A percentile compares a stretch with the other conserved stretches of the same genome.
Conservation (phyloP, 2,113 vertebrate species). For the Pyxicephalus adspersus region DNA sequence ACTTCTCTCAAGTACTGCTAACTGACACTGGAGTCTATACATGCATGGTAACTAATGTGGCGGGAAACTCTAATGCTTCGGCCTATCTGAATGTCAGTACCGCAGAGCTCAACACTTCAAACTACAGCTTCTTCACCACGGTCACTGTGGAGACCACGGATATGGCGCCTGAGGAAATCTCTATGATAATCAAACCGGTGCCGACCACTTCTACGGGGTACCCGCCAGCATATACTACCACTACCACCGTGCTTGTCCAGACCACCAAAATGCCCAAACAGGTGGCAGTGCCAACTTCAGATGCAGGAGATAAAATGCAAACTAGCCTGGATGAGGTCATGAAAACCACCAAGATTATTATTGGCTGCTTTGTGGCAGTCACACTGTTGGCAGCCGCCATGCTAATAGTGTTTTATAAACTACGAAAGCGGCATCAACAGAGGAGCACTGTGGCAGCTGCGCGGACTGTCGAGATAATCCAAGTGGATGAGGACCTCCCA, state of each 20-base stretch:
- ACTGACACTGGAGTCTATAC: conserved; percentile 92
- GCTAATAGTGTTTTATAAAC: conserved; percentile 97
- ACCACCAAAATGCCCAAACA: conserved; percentile 88
- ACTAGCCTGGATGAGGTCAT: conserved; percentile 96
- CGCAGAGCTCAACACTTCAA: conserved; percentile 95
- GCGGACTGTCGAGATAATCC: conserved; percentile 92
- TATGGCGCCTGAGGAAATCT: conserved; percentile 82
- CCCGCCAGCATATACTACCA: conserved; percentile 94
- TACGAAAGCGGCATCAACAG: conserved; percentile 95
- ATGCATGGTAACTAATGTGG: conserved; percentile 98
- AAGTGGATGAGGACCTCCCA: conserved; percentile 89
- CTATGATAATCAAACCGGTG: conserved; percentile 87
- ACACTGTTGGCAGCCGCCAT: conserved; percentile 93
- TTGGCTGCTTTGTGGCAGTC: conserved; percentile 96
- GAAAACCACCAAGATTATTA: conserved; percentile 99
- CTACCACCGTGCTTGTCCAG: conserved; percentile 90
- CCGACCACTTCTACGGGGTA: conserved; percentile 91
- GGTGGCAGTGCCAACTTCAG: conserved; percentile 81
- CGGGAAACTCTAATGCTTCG: conserved; percentile 94
- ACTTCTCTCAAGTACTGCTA: conserved; percentile 91
- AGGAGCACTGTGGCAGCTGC: conserved; percentile 90
- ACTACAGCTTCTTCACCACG: conserved; percentile 96
- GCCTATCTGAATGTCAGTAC: conserved; percentile 96
- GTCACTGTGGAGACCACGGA: conserved; percentile 93
- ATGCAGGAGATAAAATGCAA: conserved; percentile 77